Base-by-base conservation (phyloP, 2,888 invertebrate species). In the Diogma glabrata region DNA sequence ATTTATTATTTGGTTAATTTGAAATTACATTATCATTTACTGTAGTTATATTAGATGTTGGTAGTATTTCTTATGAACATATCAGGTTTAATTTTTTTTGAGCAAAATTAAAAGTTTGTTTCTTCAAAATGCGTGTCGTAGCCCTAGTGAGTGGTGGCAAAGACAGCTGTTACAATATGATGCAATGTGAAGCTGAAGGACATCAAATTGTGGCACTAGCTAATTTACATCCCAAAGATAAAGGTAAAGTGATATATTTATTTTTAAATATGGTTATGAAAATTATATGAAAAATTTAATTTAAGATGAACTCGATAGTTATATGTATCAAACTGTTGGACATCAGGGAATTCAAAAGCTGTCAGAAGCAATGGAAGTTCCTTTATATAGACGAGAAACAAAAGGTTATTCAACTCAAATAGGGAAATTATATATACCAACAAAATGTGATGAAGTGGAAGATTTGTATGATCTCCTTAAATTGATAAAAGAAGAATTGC, bases 251-350 rank as follows among this genome's bases (percentile, higher is more conserved):
- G n/a, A n/a, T n/a, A n/a, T n/a, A n/a, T n/a, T n/a, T n/a, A 26
- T 26, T 16, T 43, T 43, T 22, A 10, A 2, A 28, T 17, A 14
- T 43, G 36, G 17, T 1, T 51, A n/a, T n/a, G n/a, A n/a, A n/a
- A n/a, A n/a, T n/a, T n/a, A n/a, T n/a, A n/a, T 9, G 9, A 51
- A 49, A 24, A 36, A 28, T 52, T 56, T 54, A 49, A 58, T 70
- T 70, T 36, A 67, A 84, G 87, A 87, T 77, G 95, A 95, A 69
- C 67, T 93, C 62, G 95, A 96, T 70, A 94, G 94, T 66, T 97
- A 90, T 67, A 99, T 99, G 99, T 99, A 96, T 67, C 99, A 99
- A 75, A 95, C 95, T 49, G 97, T 99, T 51, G 99, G 97, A 1
- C 91, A 94, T 67, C 90, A 95, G 74, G 93, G 91, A 16, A 85